Percentiles rank a stretch among this genome's conserved stretches.
Evolutionary conservation across 2,113 vertebrate genomes (phyloP).

Genomic region (Vulpes lagopus): DNA sequence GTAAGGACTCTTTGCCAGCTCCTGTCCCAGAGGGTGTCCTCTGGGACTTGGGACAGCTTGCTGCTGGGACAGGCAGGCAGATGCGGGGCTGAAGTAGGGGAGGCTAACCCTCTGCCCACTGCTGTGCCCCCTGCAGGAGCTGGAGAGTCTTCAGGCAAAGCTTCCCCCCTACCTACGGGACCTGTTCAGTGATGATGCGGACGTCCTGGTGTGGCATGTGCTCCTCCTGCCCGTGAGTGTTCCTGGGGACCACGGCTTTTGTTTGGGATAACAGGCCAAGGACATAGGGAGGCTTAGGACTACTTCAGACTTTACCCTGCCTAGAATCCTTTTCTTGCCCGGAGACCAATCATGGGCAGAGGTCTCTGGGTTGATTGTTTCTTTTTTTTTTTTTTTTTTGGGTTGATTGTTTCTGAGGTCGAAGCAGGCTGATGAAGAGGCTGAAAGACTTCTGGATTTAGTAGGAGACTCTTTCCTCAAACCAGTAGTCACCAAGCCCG

Average conservation of each 20-base stretch:
- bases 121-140: constrained; percentile 77
- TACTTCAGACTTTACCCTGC: not conserved
- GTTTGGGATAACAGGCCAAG: not conserved
- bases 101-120: too few species aligned
- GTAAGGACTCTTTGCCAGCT: not conserved
- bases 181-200: not conserved
- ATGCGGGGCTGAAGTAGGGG: not conserved
- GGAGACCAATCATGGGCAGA: not conserved
- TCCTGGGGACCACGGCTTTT: fast-evolving
- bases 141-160: constrained; percentile 65
- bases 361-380: not conserved
- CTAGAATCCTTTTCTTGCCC: not conserved
- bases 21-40: not conserved
- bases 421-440: not conserved
- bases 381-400: too few species aligned
- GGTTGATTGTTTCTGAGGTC: not conserved
- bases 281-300: not conserved
- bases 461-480: not conserved
- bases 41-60: not conserved
- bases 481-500: not conserved
- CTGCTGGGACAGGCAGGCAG: fast-evolving
- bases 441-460: not conserved
- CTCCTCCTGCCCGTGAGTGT: constrained; percentile 85
- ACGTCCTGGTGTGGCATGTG: constrained; percentile 76
- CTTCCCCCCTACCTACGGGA: constrained; percentile 67